Evolutionary conservation across 2,113 vertebrate genomes (phyloP), one percentile per base, ranked within the genome.

Genomic region (Pterocles burchelli): DNA sequence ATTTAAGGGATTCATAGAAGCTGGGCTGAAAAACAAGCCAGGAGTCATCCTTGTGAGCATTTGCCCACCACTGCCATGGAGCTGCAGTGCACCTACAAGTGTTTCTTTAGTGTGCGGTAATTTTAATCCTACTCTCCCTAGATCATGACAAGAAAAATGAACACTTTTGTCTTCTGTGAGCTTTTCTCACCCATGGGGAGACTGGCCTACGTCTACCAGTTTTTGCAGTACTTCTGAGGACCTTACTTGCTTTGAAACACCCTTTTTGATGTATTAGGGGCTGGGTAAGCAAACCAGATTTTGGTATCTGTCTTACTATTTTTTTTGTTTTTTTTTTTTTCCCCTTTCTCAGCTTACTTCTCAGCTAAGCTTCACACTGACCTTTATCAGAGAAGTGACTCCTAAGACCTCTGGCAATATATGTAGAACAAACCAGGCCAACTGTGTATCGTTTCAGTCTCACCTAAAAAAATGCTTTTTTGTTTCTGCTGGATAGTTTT

Each of bases 41-140:
- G 16, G 4, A 54, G 7, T n/a, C 4, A 1, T 66, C 45, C 79
- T 20, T 26, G 4, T 80, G n/a, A 38, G 13, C 20, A 11, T 43
- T 29, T 79, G 26, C 7, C 6, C 13, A 16, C 19, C 13, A 31
- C 52, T 68, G 17, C 24, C 49, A 45, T 31, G 20, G 19, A 68
- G 4, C 26, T 73, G 11, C 43, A 51, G 28, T 2, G 1, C 1
- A 9, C 6, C 13, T 62, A 22, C 17, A 75, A 57, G 5, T 1
- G 5, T 83, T 86, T 72, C 11, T 49, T 3, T 25, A 14, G 7
- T 20, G 8, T 57, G 22, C 6, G 11, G 6, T 3, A 2, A 1
- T 66, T 74, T 24, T 70, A 26, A 33, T 26, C 14, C 7, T 52
- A 45, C 4, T n/a, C 3, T 67, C 5, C 18, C 5, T 0, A 0